Conservation (phyloP, 2,113 vertebrate genomes). For the Thryonomys swinderianus region DNA sequence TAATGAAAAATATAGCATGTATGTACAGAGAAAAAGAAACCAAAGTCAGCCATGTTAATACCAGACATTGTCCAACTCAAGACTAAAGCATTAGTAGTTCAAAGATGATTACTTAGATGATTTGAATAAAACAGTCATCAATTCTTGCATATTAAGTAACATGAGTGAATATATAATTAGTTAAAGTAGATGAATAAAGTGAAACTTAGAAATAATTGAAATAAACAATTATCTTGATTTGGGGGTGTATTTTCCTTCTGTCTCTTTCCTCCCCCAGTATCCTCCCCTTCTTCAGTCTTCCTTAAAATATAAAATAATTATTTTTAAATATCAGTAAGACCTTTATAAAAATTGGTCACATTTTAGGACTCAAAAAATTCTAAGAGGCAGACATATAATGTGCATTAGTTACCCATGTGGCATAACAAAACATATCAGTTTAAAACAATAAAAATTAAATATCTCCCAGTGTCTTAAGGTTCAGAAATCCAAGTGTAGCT, state of each 20-base stretch:
- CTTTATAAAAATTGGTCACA: neutral
- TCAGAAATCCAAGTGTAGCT: neutral
- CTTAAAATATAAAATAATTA: neutral
- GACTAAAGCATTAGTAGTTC: neutral
- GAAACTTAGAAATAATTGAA: neutral
- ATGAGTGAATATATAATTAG: neutral
- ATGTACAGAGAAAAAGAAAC: neutral
- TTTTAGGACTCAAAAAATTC: neutral
- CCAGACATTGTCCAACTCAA: neutral
- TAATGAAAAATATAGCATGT: neutral
- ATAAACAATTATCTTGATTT: neutral
- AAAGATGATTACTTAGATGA: neutral
- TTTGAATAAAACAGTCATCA: neutral
- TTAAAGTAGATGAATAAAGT: conserved; percentile 2
- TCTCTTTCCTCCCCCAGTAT: neutral
- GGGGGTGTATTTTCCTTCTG: neutral
- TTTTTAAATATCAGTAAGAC: neutral
- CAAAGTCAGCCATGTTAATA: neutral
- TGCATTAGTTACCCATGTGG: neutral
- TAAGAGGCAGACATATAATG: neutral
- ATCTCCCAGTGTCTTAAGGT: neutral
- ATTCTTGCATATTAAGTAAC: neutral
- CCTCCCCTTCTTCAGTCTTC: neutral
- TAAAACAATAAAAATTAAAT: neutral
- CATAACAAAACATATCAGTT: neutral